phyloP scores from a whole-genome alignment of 2,113 vertebrate species.

The Corythaixoides concolor region DNA sequence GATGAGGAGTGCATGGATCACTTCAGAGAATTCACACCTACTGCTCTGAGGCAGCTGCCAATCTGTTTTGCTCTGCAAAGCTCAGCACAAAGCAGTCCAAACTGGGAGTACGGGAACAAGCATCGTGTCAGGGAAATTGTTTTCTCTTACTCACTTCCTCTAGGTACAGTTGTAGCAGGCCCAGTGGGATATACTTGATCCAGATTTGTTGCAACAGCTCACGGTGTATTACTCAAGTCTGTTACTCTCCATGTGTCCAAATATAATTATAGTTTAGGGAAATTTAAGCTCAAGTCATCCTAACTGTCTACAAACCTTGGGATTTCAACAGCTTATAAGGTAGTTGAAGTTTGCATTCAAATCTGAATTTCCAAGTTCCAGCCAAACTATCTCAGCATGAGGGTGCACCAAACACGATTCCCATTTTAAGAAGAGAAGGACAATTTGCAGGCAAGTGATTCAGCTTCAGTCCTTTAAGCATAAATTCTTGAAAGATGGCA shows the following conservation, averaged over 20 bases:
- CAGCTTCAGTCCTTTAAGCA: neutral
- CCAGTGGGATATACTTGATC: neutral
- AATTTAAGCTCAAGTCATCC: neutral
- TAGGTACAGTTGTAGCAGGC: slow-evolving; percentile 19
- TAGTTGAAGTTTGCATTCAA: neutral
- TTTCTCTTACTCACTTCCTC: slow-evolving; percentile 17
- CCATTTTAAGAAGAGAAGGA: neutral
- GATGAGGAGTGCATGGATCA: neutral
- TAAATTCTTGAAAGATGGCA: neutral
- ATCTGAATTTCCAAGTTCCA: neutral
- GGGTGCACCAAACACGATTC: neutral
- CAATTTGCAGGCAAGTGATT: slow-evolving; percentile 27
- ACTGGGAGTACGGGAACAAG: neutral
- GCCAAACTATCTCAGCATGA: neutral
- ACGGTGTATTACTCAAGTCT: neutral
- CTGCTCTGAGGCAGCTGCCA: neutral
- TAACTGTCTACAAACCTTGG: neutral
- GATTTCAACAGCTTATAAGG: slow-evolving; percentile 27
- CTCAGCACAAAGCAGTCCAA: neutral
- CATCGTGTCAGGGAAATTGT: neutral
- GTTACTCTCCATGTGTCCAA: neutral
- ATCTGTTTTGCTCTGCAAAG: neutral
- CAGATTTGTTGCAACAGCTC: slow-evolving; percentile 16
- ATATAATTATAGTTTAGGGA: neutral
- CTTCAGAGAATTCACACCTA: neutral